Base-by-base conservation (phyloP, 92 coral and sea anemone genomes). In the Muricea muricata region DNA sequence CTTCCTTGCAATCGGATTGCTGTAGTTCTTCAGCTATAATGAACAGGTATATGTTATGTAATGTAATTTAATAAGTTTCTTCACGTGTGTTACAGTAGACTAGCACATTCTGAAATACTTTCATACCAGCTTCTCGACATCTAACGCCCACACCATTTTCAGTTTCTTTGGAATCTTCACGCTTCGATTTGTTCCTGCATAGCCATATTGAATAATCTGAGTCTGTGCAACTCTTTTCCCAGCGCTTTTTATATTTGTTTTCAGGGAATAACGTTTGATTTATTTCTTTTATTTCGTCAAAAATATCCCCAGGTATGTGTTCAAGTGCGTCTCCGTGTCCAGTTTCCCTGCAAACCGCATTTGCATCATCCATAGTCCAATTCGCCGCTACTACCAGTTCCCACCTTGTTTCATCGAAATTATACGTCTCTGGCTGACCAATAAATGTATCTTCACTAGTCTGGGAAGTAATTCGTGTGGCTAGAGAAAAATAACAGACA, bases 81-180 rank as follows among this genome's bases (percentile, higher is more conserved):
- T n/a, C n/a, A n/a, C n/a, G n/a, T n/a, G n/a, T n/a, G n/a, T n/a
- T n/a, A n/a, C n/a, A 65, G 39, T 28, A 65, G 14, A 31, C 32
- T 17, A 21, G 70, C n/a, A 23, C 26, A 61, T 61, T 28, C 4
- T 6, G 29, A 4, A 23, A 65, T 29, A n/a, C 9, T n/a, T 29
- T 65, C 26, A 10, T 68, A 68, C 75, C 75, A 9, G 41, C 25
- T 10, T 13, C 1, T 13, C 35, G 37, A 18, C 75, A 68, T 68
- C 75, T 68, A 9, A 68, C 75, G 9, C 75, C 75, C 33, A 68
- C 75, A 68, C 46, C 45, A 7, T n/a, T n/a, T n/a, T n/a, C n/a
- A n/a, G n/a, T n/a, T n/a, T 20, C 75, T 7, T 4, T 25, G 25
- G 42, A 0, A n/a, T 65, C 2, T 1, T 47, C 4, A 2, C 3